phyloP scores from a whole-genome alignment of 2,888 invertebrate species.

The Caenorhabditis becei region DNA sequence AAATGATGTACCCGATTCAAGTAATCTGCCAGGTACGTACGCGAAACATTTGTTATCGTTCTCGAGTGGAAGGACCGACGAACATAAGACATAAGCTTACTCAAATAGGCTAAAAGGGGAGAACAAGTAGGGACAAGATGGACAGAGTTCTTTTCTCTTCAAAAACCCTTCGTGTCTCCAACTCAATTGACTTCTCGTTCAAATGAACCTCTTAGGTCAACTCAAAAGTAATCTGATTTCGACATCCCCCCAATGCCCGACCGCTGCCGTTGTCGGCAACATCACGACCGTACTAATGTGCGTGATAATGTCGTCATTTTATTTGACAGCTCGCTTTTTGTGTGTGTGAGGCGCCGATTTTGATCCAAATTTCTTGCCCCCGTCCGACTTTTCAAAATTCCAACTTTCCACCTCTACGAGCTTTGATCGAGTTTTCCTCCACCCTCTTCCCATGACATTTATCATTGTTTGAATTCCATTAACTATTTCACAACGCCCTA shows the following conservation, averaged over 20 bases:
- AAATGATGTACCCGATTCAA: constrained; percentile 51
- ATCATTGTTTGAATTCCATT: no score
- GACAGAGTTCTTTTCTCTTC: not conserved
- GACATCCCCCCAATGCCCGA: constrained; percentile 8
- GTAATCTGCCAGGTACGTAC: constrained; percentile 46
- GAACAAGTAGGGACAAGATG: not conserved
- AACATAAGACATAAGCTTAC: constrained; percentile 33
- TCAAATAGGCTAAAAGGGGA: constrained; percentile 14
- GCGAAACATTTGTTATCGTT: constrained; percentile 31
- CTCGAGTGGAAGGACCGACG: constrained; percentile 24
- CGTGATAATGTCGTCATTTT: constrained; percentile 57
- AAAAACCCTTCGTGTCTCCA: not conserved
- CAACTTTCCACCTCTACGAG: no score
- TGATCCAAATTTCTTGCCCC: no score
- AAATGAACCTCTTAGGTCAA: not conserved
- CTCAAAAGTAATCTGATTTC: constrained; percentile 17
- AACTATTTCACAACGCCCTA: no score
- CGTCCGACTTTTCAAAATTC: no score
- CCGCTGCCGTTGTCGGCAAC: constrained; percentile 21
- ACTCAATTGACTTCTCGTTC: constrained; percentile 7
- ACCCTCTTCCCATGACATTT: no score
- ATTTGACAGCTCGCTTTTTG: constrained; percentile 52
- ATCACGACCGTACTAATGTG: constrained; percentile 47
- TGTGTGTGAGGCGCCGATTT: constrained; percentile 24
- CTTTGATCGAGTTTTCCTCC: no score